These are phyloP conservation scores for Sturmia bella DNA, from an alignment of 2,888 invertebrate species.

Conservation along the genomic window DNA sequence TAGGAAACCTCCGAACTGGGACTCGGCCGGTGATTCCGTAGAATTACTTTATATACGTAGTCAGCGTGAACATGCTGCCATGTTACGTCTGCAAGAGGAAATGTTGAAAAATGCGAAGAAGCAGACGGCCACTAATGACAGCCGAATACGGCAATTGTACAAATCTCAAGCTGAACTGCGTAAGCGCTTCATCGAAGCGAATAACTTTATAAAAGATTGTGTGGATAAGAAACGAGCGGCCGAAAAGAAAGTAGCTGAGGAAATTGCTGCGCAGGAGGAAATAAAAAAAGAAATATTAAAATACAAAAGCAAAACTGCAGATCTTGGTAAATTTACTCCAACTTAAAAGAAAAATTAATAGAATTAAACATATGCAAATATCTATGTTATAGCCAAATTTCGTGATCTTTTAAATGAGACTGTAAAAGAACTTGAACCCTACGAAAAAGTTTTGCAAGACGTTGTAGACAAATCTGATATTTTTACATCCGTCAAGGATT, in stretches of 20 bases:
- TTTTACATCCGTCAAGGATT: conserved; percentile 79
- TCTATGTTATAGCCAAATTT: conserved; percentile 71
- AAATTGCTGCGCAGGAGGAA: conserved; percentile 75
- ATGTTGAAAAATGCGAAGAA: conserved; percentile 76
- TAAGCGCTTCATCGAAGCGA: conserved; percentile 79
- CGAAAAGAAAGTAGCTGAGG: conserved; percentile 76
- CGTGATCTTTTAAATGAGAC: conserved; percentile 75
- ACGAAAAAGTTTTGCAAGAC: conserved; percentile 78
- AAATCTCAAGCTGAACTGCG: conserved; percentile 76
- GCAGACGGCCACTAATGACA: conserved; percentile 75
- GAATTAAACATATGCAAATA: background rate
- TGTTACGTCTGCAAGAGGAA: conserved; percentile 77
- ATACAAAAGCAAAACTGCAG: conserved; percentile 72
- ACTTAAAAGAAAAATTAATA: background rate
- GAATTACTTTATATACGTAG: conserved; percentile 79
- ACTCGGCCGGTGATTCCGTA: conserved; percentile 79
- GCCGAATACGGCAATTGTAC: conserved; percentile 77
- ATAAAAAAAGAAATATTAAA: conserved; percentile 74
- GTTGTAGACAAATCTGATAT: conserved; percentile 77
- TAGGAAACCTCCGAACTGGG: conserved; percentile 81
- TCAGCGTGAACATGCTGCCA: conserved; percentile 78
- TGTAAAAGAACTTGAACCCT: conserved; percentile 78
- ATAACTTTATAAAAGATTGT: conserved; percentile 80
- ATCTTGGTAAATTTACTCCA: conserved; percentile 45
- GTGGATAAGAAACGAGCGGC: conserved; percentile 78